Percentiles rank a stretch among this genome's conserved stretches.
phyloP scores from a whole-genome alignment of 23 tunicate species.

The Clavelina lepadiformis region DNA sequence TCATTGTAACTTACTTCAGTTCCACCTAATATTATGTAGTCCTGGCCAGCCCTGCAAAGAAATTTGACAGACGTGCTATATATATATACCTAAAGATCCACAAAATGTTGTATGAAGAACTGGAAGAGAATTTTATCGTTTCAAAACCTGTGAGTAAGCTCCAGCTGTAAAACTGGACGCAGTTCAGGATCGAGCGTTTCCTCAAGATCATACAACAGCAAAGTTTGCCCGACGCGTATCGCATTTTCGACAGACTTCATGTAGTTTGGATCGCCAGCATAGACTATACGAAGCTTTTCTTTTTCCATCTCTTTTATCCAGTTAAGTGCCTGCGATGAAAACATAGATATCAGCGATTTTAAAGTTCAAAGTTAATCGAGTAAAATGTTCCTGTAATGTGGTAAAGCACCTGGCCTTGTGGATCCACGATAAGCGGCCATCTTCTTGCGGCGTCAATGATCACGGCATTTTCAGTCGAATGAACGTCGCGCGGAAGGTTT shows the following conservation, averaged over 20 bases:
- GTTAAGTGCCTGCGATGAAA: constrained; percentile 64
- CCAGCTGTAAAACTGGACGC: constrained; percentile 70
- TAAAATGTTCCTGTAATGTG: too few species aligned
- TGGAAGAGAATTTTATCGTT: too few species aligned
- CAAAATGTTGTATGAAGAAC: too few species aligned
- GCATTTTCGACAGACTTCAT: constrained; percentile 81
- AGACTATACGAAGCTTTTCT: constrained; percentile 43
- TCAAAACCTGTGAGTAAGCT: constrained; percentile 53
- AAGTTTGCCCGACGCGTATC: constrained; percentile 80
- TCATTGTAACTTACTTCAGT: constrained; percentile 79
- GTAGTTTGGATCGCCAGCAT: constrained; percentile 68
- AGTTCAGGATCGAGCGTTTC: constrained; percentile 87
- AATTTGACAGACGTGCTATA: neutral
- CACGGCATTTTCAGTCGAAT: constrained; percentile 87
- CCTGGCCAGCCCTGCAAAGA: constrained; percentile 77
- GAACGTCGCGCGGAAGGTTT: constrained; percentile 78
- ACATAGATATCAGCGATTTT: neutral
- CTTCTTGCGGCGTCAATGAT: constrained; percentile 72
- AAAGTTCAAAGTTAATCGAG: neutral
- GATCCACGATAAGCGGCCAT: constrained; percentile 91
- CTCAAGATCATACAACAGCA: constrained; percentile 61
- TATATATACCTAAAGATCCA: too few species aligned
- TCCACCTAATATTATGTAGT: constrained; percentile 82
- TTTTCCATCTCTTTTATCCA: constrained; percentile 93
- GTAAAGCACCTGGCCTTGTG: constrained; percentile 94